A percentile compares a stretch with the other conserved stretches of the same genome.
phyloP scores from a whole-genome alignment of 2,797 vertebrate genomes.

The Siniperca scherzeri region DNA sequence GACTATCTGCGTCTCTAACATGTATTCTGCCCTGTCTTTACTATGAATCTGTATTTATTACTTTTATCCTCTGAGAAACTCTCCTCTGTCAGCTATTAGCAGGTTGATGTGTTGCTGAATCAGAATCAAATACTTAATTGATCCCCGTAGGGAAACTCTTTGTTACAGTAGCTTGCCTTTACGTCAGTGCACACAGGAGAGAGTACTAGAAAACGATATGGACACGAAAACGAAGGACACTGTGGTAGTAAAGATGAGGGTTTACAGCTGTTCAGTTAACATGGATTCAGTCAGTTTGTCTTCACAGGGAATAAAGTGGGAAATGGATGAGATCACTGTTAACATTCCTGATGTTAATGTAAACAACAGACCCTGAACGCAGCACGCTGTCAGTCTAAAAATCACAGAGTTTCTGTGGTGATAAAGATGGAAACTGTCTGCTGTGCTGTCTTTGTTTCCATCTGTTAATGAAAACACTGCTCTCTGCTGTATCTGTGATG shows the following conservation, averaged over 20 bases:
- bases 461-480: slow-evolving; percentile 16
- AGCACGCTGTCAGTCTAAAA: slow-evolving; percentile 7
- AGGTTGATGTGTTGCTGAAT: slow-evolving; percentile 2
- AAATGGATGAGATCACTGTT: slow-evolving; percentile 48
- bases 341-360: slow-evolving; percentile 61
- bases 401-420: slow-evolving; percentile 1
- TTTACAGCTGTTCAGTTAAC: neutral
- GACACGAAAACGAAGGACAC: too few species aligned
- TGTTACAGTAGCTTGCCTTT: too few species aligned
- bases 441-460: slow-evolving; percentile 16
- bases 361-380: slow-evolving; percentile 61
- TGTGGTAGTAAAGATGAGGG: neutral
- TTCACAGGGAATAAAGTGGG: neutral
- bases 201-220: too few species aligned
- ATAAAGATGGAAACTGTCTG: slow-evolving; percentile 17
- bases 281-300: slow-evolving; percentile 1
- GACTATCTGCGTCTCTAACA: too few species aligned
- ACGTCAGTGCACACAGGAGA: too few species aligned
- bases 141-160: too few species aligned
- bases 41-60: neutral
- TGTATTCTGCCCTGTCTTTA: too few species aligned
- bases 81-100: neutral
- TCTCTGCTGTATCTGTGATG: neutral
- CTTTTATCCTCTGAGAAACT: neutral
- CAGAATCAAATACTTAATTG: too few species aligned